phyloP scores from a whole-genome alignment of 2,797 vertebrate genomes.

The Malurus splendens region DNA sequence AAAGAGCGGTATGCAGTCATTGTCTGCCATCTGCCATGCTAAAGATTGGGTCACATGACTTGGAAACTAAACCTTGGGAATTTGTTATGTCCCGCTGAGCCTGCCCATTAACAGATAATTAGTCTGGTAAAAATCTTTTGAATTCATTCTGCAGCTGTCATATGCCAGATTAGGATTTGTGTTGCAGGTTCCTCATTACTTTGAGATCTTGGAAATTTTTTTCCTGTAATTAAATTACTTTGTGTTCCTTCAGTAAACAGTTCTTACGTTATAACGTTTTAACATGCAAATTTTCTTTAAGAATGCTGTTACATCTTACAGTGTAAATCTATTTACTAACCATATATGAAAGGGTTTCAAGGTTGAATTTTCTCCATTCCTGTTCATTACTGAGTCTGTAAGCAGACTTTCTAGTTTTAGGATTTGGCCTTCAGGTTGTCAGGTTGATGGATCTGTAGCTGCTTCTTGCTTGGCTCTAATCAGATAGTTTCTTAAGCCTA shows the following conservation, averaged over 20 bases:
- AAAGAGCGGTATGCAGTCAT: constrained; percentile 14
- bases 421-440: not conserved
- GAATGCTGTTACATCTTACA: not conserved
- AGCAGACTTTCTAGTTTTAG: not conserved
- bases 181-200: constrained; percentile 32
- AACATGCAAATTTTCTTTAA: not conserved
- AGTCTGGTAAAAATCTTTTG: constrained; percentile 70
- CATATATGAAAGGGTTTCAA: not conserved
- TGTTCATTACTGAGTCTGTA: not conserved
- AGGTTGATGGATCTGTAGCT: not conserved
- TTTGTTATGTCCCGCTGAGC: constrained; percentile 61
- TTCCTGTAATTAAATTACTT: not conserved
- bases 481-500: not conserved
- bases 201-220: not conserved
- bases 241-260: not conserved
- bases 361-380: not conserved
- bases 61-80: constrained; percentile 65
- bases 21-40: constrained; percentile 80
- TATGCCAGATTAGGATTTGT: constrained; percentile 68
- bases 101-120: constrained; percentile 80
- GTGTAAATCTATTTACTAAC: not conserved
- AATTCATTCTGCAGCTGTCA: constrained; percentile 84
- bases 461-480: not conserved
- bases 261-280: not conserved
- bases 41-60: constrained; percentile 73